phyloP scores from a whole-genome alignment of 2,797 vertebrate species.

The Labeo calbasu region DNA sequence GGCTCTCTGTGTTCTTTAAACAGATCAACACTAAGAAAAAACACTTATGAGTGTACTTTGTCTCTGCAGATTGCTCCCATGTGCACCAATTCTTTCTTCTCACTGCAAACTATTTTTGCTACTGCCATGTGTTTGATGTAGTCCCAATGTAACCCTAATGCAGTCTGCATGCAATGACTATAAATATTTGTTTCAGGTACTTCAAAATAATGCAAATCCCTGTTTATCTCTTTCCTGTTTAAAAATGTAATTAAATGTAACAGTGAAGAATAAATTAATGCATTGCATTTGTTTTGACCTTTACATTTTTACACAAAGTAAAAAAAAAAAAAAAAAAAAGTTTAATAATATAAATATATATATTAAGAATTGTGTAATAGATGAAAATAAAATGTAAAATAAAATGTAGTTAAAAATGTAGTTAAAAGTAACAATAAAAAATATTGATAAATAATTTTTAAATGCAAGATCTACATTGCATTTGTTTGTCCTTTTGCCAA shows the following conservation, averaged over 20 bases:
- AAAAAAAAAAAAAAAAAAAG: no score
- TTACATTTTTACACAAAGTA: no score
- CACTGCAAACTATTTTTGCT: neutral
- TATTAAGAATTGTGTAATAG: no score
- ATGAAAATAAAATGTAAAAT: no score
- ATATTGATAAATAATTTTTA: neutral
- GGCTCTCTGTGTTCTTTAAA: conserved; percentile 42
- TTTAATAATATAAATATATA: no score
- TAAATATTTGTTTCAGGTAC: neutral
- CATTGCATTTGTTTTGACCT: no score
- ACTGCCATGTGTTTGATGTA: neutral
- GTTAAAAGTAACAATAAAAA: no score
- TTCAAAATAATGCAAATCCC: neutral
- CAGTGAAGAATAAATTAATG: no score
- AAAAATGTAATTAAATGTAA: no score
- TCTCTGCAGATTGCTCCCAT: conserved; percentile 16
- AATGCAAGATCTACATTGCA: neutral
- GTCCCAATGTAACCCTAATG: neutral
- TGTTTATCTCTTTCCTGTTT: no score
- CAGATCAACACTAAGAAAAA: conserved; percentile 32
- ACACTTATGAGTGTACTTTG: neutral
- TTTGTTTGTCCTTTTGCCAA: neutral
- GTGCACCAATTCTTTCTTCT: neutral
- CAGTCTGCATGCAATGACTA: neutral
- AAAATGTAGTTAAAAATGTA: no score